Evolutionary conservation across 2,113 vertebrate genomes (phyloP), one percentile per base, ranked within the genome.

Genomic region (Chaetodon auriga): DNA sequence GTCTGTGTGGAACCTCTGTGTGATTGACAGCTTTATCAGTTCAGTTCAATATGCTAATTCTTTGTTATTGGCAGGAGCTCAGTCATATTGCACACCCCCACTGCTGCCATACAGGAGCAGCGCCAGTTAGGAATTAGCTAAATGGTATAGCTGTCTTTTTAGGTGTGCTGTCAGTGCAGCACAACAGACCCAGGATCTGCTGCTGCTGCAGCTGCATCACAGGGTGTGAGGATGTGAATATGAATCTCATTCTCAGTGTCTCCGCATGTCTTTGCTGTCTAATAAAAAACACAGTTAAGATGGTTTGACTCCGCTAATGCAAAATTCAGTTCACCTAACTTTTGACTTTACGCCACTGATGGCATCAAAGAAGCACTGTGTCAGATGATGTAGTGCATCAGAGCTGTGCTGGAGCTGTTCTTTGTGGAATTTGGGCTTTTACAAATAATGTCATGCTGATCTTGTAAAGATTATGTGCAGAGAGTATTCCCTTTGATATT

Each of bases 1-100:
- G 18, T 64, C 61, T 63, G 15, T 38, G 43, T 0, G 45, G n/a
- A 69, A 70, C 75, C 73, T 77, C 60, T 21, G 30, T 81, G 62
- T 89, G 90, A 91, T 45, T 91, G 92, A 90, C 89, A 91, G 78
- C 81, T 90, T 87, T 87, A 92, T 92, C 85, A 83, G 83, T 80
- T 86, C 43, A 66, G 73, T 75, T 90, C 88, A 91, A 63, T 92
- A 90, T 92, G 87, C 64, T 84, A 86, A 90, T 85, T 78, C 51
- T 80, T 80, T 76, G 66, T 80, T 85, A 78, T 82, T 89, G 90
- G 90, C 90, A 89, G 57, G 15, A 25, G 38, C 62, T 76, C 19
- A 1, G 1, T 87, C 69, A 81, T 84, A 61, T 69, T 82, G 82
- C 82, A 81, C 85, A 68, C 46, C 57, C 78, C 75, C 83, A 78